phyloP scores from a whole-genome alignment of 1,140 invertebrate genomes.

The Polypedilum vanderplanki region DNA sequence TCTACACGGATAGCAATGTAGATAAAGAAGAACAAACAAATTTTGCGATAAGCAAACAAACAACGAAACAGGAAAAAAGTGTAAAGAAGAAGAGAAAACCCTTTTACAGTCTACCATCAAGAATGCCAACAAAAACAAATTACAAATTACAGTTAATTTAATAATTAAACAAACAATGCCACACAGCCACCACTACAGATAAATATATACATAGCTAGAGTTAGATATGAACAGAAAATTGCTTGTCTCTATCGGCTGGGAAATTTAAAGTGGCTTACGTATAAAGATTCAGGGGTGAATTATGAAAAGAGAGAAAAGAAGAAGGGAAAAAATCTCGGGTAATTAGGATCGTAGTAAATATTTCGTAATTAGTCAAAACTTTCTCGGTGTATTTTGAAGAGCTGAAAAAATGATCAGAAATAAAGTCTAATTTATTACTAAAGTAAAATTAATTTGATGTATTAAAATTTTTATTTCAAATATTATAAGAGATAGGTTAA shows the following conservation, averaged over 20 bases:
- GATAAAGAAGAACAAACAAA: slow-evolving; percentile 6
- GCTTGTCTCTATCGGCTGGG: neutral
- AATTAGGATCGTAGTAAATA: slow-evolving; percentile 16
- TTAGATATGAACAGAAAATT: neutral
- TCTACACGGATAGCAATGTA: neutral
- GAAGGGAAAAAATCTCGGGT: neutral
- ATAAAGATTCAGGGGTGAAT: neutral
- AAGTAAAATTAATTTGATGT: too few relatives aligned
- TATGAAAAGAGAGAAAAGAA: neutral
- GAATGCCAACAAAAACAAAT: slow-evolving; percentile 22
- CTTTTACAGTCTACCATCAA: neutral
- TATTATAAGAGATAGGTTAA: too few relatives aligned
- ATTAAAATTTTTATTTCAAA: too few relatives aligned
- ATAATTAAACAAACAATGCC: slow-evolving; percentile 22
- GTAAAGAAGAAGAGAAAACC: neutral
- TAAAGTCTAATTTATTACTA: too few relatives aligned
- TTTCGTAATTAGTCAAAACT: slow-evolving; percentile 13
- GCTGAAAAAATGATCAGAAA: too few relatives aligned
- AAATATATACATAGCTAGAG: neutral
- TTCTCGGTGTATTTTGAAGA: neutral
- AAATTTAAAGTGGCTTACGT: neutral
- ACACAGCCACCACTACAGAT: neutral
- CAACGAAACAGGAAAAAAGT: neutral
- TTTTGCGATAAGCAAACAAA: slow-evolving; percentile 15
- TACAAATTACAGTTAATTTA: slow-evolving; percentile 28